These are phyloP conservation scores for Carollia perspicillata DNA, from an alignment of 2,113 vertebrate species.

Conservation along the genomic window DNA sequence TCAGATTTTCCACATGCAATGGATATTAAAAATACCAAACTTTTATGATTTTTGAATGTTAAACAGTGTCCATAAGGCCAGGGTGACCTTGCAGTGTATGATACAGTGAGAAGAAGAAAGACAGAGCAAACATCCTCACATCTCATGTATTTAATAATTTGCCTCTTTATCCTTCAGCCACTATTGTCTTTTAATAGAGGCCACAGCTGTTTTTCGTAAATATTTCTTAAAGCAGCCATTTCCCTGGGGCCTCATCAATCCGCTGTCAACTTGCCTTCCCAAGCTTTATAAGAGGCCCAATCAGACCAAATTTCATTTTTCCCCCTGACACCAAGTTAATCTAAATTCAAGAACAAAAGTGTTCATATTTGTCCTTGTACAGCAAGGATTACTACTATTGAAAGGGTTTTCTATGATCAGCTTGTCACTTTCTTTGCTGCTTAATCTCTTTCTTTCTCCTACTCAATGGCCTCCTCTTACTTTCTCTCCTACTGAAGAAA, in stretches of 20 bases:
- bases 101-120: neutral
- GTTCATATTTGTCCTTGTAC: conserved; percentile 89
- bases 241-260: conserved; percentile 25
- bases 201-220: rapidly evolving
- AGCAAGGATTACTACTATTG: conserved; percentile 90
- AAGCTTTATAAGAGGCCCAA: neutral
- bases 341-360: conserved; percentile 90
- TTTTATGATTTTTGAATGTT: conserved; percentile 73
- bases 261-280: neutral
- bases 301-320: conserved; percentile 20
- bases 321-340: conserved; percentile 78
- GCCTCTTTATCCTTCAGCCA: neutral
- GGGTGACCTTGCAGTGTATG: neutral
- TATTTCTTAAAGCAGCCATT: neutral
- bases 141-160: conserved; percentile 50
- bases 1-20: conserved; percentile 43
- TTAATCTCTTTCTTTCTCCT: conserved; percentile 93
- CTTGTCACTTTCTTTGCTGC: conserved; percentile 91
- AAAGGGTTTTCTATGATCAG: conserved; percentile 88
- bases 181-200: neutral
- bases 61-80: conserved; percentile 37
- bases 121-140: neutral
- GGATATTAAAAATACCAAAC: conserved; percentile 73
- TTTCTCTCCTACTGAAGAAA: conserved; percentile 84
- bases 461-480: conserved; percentile 86